These are phyloP conservation scores for Corythornis cristatus DNA, from an alignment of 2,113 vertebrate genomes.

Conservation along the genomic window DNA sequence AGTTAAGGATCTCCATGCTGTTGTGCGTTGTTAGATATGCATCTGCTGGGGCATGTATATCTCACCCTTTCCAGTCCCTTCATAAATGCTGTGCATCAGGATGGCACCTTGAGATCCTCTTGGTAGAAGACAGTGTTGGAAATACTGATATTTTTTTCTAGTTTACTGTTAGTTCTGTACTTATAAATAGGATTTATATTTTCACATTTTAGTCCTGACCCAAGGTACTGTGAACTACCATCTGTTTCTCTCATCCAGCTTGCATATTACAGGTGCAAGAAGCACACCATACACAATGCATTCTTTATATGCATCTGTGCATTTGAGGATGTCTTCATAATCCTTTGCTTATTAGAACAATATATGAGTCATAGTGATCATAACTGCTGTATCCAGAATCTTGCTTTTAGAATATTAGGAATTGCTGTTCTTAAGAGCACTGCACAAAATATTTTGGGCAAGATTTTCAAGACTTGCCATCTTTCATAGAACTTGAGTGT, in stretches of 20 bases:
- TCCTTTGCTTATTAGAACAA: not conserved
- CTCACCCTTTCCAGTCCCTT: not conserved
- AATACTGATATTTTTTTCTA: not conserved
- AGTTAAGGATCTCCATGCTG: not conserved
- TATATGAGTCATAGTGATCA: not conserved
- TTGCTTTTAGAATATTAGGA: not conserved
- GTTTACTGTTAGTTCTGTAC: not conserved
- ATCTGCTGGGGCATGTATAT: not conserved
- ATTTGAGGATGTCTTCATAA: not conserved
- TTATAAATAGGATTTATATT: not conserved
- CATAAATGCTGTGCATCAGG: not conserved
- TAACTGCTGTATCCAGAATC: not conserved
- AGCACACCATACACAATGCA: no score
- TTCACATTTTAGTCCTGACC: not conserved
- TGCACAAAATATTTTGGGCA: not conserved
- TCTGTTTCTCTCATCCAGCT: not conserved
- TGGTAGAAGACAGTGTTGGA: not conserved
- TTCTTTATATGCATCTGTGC: not conserved
- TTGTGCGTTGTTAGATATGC: not conserved
- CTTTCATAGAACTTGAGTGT: not conserved
- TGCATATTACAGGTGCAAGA: not conserved
- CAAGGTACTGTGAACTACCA: not conserved
- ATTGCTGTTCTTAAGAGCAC: not conserved
- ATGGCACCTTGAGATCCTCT: not conserved
- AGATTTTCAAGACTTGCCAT: not conserved